Conservation (phyloP, 1,140 invertebrate species). For the Drosophila subpulchrella region DNA sequence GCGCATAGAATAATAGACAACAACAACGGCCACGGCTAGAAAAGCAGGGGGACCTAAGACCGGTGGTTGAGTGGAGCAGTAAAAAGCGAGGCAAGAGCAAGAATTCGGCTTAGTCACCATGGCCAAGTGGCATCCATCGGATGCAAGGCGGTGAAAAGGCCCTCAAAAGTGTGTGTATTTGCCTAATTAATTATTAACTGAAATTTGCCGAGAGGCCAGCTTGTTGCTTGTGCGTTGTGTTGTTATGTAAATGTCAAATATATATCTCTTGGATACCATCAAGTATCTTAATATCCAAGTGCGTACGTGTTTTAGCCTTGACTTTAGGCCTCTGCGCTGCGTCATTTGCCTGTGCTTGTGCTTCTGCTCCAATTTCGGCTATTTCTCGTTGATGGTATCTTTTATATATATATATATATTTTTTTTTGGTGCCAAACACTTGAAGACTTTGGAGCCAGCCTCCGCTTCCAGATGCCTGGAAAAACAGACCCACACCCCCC, state of each 20-base stretch:
- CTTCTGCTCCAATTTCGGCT: constrained; percentile 64
- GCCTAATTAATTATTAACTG: constrained; percentile 45
- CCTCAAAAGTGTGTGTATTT: constrained; percentile 34
- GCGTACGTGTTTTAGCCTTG: constrained; percentile 57
- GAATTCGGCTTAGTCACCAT: constrained; percentile 63
- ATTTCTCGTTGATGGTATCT: constrained; percentile 22
- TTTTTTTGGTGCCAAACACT: constrained; percentile 50
- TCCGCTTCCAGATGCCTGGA: constrained; percentile 34
- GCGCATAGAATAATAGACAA: constrained; percentile 53
- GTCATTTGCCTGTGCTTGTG: constrained; percentile 67
- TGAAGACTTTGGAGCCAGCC: constrained; percentile 46
- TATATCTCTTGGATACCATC: constrained; percentile 72
- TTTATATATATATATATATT: background rate
- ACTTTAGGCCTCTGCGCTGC: constrained; percentile 63
- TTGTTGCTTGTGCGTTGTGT: constrained; percentile 48
- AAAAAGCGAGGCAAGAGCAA: constrained; percentile 28
- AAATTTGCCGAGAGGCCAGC: constrained; percentile 34
- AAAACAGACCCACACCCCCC: background rate
- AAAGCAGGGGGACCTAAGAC: constrained; percentile 20
- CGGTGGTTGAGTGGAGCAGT: constrained; percentile 11
- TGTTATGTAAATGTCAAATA: constrained; percentile 76
- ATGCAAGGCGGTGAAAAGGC: constrained; percentile 39
- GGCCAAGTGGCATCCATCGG: constrained; percentile 44
- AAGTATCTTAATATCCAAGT: constrained; percentile 54
- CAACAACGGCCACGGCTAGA: background rate